Evolutionary conservation across 1,140 invertebrate genomes (phyloP).

Genomic region (Andricus grossulariae): DNA sequence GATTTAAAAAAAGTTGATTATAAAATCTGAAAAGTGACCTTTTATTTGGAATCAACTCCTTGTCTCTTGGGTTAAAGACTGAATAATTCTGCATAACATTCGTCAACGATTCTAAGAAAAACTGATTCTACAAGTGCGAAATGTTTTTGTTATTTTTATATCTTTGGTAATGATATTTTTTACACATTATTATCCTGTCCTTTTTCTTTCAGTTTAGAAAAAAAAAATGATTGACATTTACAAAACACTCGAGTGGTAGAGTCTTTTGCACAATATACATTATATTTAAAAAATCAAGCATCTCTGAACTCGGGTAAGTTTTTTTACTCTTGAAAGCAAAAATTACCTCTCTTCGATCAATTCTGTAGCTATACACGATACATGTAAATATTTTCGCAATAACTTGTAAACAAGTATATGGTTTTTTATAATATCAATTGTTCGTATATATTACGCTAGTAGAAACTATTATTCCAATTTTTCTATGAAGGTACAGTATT

Average conservation of each 20-base stretch:
- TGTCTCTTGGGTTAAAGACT: too few species aligned
- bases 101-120: too few species aligned
- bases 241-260: background rate
- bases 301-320: constrained; percentile 6
- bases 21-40: background rate
- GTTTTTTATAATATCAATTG: constrained; percentile 39
- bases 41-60: background rate
- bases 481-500: constrained; percentile 62
- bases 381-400: constrained; percentile 39
- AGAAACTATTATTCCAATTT: constrained; percentile 48
- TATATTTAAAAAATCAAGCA: constrained; percentile 24
- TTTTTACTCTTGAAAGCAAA: constrained; percentile 31
- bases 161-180: constrained; percentile 20
- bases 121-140: background rate
- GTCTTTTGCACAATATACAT: background rate
- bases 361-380: constrained; percentile 35
- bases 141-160: constrained; percentile 2
- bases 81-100: background rate
- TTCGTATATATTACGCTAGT: constrained; percentile 31
- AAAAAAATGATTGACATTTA: constrained; percentile 12
- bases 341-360: background rate
- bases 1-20: background rate
- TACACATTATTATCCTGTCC: background rate
- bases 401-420: constrained; percentile 53
- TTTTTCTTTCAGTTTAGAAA: background rate